Conservation (phyloP, 2,113 vertebrate genomes). For the Mormyrus iriodes region DNA sequence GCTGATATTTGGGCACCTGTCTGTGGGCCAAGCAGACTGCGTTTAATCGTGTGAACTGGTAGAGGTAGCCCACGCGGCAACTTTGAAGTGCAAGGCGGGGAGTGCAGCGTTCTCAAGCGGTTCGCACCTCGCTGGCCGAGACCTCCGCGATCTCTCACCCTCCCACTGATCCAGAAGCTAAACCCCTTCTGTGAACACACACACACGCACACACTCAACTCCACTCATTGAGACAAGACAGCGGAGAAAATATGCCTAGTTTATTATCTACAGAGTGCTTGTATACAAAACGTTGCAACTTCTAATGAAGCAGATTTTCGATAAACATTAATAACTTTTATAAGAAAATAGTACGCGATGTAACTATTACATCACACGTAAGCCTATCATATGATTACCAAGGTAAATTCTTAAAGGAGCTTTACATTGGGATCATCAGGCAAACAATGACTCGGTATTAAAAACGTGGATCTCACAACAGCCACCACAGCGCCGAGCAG, state of each 20-base stretch:
- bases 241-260: not conserved
- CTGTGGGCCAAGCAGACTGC: not conserved
- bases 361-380: not conserved
- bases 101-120: not conserved
- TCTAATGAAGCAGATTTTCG: not conserved
- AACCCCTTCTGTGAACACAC: not conserved
- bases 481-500: not conserved
- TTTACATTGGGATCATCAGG: not conserved
- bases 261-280: not conserved
- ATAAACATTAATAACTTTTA: not conserved
- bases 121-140: not conserved
- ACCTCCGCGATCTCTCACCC: not conserved
- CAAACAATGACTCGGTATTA: not conserved
- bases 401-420: not conserved
- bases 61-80: not conserved
- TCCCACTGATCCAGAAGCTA: not conserved
- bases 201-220: not conserved
- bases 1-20: not conserved
- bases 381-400: not conserved
- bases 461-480: too few species aligned
- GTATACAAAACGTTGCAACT: not conserved
- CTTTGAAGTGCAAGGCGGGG: not conserved
- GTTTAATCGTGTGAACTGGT: not conserved
- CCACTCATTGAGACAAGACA: not conserved
- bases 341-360: not conserved